Base-by-base conservation (phyloP, 2,113 vertebrate species). In the Emydura subglobosa region DNA sequence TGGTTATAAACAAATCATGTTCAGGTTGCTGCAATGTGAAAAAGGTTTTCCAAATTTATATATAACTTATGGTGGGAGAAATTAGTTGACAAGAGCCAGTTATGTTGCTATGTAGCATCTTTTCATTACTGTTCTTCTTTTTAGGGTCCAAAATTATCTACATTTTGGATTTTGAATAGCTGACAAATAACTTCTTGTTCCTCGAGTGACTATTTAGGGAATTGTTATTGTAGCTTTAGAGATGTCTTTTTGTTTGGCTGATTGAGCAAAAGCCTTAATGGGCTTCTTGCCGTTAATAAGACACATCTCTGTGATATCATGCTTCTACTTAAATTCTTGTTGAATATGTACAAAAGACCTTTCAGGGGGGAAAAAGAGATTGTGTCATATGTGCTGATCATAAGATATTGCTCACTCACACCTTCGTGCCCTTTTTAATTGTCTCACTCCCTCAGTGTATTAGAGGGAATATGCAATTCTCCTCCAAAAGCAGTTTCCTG, bases 1-100 rank as follows among this genome's bases (percentile, higher is more conserved):
- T 74, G 27, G 3, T 93, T 80, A 25, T 72, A 86, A 97, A 72
- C 53, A 84, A 81, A 39, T 44, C 44, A 22, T 21, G 61, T 68
- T 85, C 74, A 78, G 42, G 17, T 51, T 90, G n/a, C 47, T 65
- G 19, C 61, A 11, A 22, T 0, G 0, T 61, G 78, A 83, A 25
- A 94, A 12, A 11, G 61, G 12, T 11, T 1, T 51, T 74, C 57
- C 51, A 24, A 4, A 1, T 90, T 59, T 44, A 21, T 42, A 39
- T 85, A 74, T 86, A 44, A 14, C 2, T 3, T 51, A 55, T 82
- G 25, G 53, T 53, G 68, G 49, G 81, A 90, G 80, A 85, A 5
- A 6, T 50, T 86, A 81, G 72, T 17, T 51, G 9, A 19, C 65
- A 59, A 6, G 54, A 68, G 61, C 16, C 31, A n/a, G 61, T 44